Conservation (phyloP, 1,140 invertebrate species). For the Drosophila bifasciata region DNA sequence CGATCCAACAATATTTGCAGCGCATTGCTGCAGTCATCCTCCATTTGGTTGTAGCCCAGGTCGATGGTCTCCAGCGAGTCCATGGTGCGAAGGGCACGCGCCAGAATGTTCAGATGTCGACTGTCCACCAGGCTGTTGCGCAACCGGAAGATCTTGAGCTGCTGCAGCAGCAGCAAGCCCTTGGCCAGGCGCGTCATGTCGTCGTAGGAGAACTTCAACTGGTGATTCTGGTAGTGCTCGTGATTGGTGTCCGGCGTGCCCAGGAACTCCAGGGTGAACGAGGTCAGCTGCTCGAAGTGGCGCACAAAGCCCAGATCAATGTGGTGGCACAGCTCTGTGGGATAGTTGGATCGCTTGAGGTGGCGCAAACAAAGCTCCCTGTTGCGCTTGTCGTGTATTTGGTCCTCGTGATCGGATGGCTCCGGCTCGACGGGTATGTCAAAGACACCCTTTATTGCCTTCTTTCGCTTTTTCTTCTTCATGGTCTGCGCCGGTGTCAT, state of each 20-base stretch:
- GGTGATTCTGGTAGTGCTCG: conserved; percentile 25
- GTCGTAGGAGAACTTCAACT: conserved; percentile 42
- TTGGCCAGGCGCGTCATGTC: conserved; percentile 47
- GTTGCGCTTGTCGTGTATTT: conserved; percentile 46
- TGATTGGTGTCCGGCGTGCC: conserved; percentile 29
- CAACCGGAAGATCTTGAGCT: conserved; percentile 46
- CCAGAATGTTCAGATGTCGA: conserved; percentile 40
- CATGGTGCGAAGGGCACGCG: conserved; percentile 24
- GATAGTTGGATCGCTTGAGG: conserved; percentile 34
- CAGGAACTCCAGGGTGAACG: conserved; percentile 54
- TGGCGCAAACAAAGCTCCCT: conserved; percentile 22
- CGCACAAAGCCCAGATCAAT: conserved; percentile 55
- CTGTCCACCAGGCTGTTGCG: conserved; percentile 44
- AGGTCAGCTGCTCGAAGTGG: conserved; percentile 37
- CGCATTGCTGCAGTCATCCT: conserved; percentile 44
- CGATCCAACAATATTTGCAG: conserved; percentile 32
- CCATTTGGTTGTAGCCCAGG: conserved; percentile 50
- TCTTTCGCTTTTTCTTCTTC: conserved; percentile 38
- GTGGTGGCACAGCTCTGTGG: conserved; percentile 53
- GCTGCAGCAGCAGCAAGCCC: conserved; percentile 25
- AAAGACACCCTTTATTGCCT: conserved; percentile 37
- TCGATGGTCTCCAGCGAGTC: conserved; percentile 49
- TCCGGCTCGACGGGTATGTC: conserved; percentile 38
- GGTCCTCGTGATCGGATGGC: conserved; percentile 34
- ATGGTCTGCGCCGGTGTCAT: background rate